These are phyloP conservation scores for Artibeus jamaicensis DNA, from an alignment of 2,797 vertebrate genomes.

Conservation along the genomic window DNA sequence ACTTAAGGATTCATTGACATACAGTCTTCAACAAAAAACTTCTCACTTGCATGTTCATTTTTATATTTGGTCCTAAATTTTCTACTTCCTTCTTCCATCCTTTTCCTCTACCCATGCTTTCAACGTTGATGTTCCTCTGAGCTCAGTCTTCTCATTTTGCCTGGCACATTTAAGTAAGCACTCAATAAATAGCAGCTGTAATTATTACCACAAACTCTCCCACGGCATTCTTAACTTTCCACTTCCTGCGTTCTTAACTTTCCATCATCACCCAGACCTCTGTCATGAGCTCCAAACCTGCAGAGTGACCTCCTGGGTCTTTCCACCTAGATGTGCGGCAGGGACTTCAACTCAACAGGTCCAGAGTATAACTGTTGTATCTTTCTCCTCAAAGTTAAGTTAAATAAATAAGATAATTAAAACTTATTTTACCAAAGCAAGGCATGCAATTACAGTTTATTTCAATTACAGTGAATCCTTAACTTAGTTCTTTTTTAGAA, in stretches of 20 bases:
- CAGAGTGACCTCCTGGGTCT: neutral
- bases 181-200: neutral
- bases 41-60: neutral
- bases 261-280: neutral
- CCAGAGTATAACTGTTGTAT: neutral
- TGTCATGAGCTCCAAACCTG: neutral
- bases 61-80: neutral
- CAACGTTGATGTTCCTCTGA: neutral
- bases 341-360: neutral
- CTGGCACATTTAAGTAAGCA: neutral
- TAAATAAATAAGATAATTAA: neutral
- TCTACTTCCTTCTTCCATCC: neutral
- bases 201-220: neutral
- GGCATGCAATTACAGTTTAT: neutral
- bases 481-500: neutral
- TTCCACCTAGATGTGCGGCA: neutral
- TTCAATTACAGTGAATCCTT: constrained; percentile 20
- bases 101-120: neutral
- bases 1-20: neutral
- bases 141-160: neutral
- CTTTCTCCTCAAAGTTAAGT: neutral
- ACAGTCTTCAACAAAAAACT: neutral
- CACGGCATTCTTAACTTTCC: neutral
- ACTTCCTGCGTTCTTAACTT: neutral
- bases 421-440: neutral